Percentiles rank a stretch among this genome's conserved stretches.
Conservation (phyloP, 2,797 vertebrate genomes). For the Hipposideros larvatus region DNA sequence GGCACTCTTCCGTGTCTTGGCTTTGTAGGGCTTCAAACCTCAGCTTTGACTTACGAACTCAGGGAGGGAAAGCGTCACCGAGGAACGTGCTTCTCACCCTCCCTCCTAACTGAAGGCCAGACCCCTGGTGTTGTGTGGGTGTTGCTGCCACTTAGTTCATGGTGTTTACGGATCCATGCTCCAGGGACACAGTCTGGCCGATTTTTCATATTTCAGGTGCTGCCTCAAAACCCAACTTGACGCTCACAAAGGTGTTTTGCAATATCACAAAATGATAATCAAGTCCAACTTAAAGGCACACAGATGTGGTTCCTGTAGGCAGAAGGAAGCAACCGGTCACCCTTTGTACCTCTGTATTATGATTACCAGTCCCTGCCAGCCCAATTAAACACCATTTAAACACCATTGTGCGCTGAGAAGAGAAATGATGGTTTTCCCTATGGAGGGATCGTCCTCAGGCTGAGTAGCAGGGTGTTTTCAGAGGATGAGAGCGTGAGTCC, state of each 20-base stretch:
- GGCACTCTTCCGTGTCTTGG: no score
- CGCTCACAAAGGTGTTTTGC: slow-evolving; percentile 79
- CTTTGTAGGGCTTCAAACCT: no score
- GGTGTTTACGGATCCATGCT: no score
- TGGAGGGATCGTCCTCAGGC: slow-evolving; percentile 17
- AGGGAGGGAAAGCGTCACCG: neutral
- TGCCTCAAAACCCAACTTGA: slow-evolving; percentile 78
- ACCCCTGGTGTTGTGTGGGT: neutral
- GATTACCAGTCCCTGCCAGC: slow-evolving; percentile 69
- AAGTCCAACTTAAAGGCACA: slow-evolving; percentile 67
- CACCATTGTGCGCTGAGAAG: slow-evolving; percentile 69
- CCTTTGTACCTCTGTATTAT: slow-evolving; percentile 72
- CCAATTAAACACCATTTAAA: slow-evolving; percentile 76
- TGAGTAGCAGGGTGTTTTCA: slow-evolving; percentile 57
- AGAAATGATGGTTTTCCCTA: slow-evolving; percentile 71
- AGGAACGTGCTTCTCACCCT: neutral
- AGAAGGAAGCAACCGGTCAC: slow-evolving; percentile 79
- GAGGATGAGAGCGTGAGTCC: slow-evolving; percentile 35
- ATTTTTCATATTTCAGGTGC: slow-evolving; percentile 76
- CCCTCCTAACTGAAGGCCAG: neutral
- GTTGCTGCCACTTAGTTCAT: neutral
- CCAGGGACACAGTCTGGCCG: neutral
- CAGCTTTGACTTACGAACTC: neutral
- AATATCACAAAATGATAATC: slow-evolving; percentile 82
- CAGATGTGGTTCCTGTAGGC: slow-evolving; percentile 73